phyloP scores from a whole-genome alignment of 2,113 vertebrate species.

The Nestor notabilis region DNA sequence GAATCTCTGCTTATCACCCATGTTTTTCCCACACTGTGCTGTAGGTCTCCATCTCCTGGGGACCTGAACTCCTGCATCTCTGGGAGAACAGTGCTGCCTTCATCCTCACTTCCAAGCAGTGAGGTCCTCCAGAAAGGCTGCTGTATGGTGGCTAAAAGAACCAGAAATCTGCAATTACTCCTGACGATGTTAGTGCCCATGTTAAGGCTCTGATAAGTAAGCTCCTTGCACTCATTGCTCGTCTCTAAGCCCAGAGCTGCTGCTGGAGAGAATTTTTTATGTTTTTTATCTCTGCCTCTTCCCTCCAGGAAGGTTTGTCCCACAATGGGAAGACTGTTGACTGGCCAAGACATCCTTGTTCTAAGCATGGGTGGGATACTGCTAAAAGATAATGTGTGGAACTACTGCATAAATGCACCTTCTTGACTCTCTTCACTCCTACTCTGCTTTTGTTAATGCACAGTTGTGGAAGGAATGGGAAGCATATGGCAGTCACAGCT shows the following conservation, averaged over 20 bases:
- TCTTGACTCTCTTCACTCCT: not conserved
- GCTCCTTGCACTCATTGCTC: not conserved
- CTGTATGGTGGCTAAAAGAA: not conserved
- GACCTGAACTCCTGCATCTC: not conserved
- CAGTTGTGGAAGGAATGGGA: not conserved
- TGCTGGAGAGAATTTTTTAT: not conserved
- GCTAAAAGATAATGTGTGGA: not conserved
- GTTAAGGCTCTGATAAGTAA: not conserved
- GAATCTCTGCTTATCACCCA: not conserved
- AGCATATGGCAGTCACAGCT: not conserved
- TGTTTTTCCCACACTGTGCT: not conserved
- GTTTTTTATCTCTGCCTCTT: not conserved
- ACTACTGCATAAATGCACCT: not conserved
- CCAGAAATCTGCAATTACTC: not conserved
- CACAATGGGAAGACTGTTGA: not conserved
- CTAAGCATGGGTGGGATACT: not conserved
- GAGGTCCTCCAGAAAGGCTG: not conserved
- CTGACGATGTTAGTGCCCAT: not conserved
- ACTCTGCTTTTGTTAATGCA: not conserved
- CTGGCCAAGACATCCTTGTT: not conserved
- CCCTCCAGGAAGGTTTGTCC: not conserved
- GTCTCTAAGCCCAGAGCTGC: not conserved
- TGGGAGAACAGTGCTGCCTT: not conserved
- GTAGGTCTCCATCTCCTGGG: not conserved
- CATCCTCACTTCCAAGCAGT: not conserved